Evolutionary conservation across 2,797 vertebrate species (phyloP), one percentile per base, ranked within the genome.

Genomic region (Streptopelia turtur): DNA sequence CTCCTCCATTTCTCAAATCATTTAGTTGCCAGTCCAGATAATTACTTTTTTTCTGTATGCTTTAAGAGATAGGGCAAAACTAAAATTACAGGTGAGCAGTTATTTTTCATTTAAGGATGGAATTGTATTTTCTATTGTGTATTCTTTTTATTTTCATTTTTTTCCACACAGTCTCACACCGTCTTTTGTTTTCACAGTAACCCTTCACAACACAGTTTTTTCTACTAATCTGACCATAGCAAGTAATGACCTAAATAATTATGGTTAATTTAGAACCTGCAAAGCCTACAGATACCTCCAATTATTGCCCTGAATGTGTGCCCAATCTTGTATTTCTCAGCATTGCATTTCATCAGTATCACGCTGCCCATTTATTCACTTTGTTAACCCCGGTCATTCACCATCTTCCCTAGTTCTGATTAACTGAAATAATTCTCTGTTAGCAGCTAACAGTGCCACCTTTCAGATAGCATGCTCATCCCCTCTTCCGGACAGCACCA

Each of bases 361-460:
- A 64, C 61, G 20, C 47, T 88, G 70, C 43, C 93, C 52, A 43
- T 74, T 84, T 94, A 87, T 76, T 66, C 74, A 47, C 68, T 91
- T 90, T 83, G 78, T 94, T 94, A 96, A 87, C 77, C 52, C 68
- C 24, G 87, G 74, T 94, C 83, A 87, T 18, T 94, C 93, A 83
- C 68, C 92, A 71, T 83, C 70, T 89, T 90, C 65, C 63, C 53
- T 28, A 52, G 56, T 82, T 86, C 53, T 89, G 85, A 90, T 84
- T 80, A 96, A 82, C 52, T 66, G 33, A 60, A 84, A 24, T 61
- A 53, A 87, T 68, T 89, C 70, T 59, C 59, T 70, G 61, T 63
- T 72, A 55, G 47, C 43, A 60, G 80, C 66, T 57, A 82, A 52
- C 41, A 83, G 39, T 83, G 74, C 49, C 81, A 55, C 52, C 47